Evolutionary conservation across 2,113 vertebrate species (phyloP).

Genomic region (Ictalurus punctatus): DNA sequence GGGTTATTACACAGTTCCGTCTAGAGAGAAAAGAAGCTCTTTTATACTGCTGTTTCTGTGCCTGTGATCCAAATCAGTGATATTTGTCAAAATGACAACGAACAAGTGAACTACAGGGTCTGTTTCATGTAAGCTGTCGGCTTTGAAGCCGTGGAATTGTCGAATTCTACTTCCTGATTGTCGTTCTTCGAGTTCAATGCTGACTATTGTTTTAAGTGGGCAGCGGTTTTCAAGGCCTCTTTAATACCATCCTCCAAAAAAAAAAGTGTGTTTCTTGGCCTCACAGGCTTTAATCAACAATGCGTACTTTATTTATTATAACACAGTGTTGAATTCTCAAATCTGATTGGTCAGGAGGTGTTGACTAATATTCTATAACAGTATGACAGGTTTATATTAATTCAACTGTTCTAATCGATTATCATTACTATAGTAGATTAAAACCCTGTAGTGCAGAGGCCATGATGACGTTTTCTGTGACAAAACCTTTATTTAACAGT

Average conservation of each 20-base stretch:
- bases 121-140: neutral
- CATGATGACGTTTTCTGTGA: neutral
- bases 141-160: neutral
- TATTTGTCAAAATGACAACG: constrained; percentile 10
- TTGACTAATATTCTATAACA: neutral
- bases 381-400: neutral
- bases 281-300: neutral
- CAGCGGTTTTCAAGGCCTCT: neutral
- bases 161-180: too few relatives aligned
- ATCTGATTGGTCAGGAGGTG: neutral
- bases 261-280: neutral
- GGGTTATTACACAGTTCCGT: constrained; percentile 32
- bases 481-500: neutral
- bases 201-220: neutral
- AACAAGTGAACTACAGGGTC: neutral
- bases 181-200: neutral
- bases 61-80: constrained; percentile 18
- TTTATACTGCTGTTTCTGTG: constrained; percentile 1
- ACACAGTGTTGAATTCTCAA: neutral
- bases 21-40: constrained; percentile 9
- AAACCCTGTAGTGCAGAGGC: neutral
- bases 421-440: neutral
- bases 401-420: neutral
- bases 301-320: neutral
- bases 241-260: neutral